These are phyloP conservation scores for Saturnia pavonia DNA, from an alignment of 2,888 invertebrate species.

Conservation along the genomic window DNA sequence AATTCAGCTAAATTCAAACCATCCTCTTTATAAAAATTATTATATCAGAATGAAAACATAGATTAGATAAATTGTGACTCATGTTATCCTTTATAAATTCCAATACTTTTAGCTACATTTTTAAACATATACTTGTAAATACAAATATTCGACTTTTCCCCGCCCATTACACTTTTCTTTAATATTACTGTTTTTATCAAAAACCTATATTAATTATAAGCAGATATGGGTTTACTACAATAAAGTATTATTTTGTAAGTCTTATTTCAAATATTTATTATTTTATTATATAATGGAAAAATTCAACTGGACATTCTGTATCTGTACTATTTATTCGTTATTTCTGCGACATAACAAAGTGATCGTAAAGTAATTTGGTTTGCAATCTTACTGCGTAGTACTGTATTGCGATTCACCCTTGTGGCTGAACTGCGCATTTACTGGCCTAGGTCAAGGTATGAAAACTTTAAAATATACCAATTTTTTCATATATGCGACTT, in stretches of 20 bases:
- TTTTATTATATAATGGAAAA: neutral
- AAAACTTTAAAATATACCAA: neutral
- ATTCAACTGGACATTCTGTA: neutral
- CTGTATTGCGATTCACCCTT: slow-evolving; percentile 17
- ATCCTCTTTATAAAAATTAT: too few species aligned
- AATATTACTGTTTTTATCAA: too few species aligned
- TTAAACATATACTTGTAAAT: too few species aligned
- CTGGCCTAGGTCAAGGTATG: slow-evolving; percentile 23
- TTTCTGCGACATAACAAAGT: slow-evolving; percentile 15
- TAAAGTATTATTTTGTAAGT: neutral
- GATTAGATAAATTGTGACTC: too few species aligned
- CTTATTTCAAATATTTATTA: neutral
- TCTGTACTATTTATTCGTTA: neutral
- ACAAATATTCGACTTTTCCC: too few species aligned
- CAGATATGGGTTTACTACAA: too few species aligned
- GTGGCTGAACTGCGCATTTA: slow-evolving; percentile 20
- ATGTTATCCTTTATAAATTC: too few species aligned
- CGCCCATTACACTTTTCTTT: too few species aligned
- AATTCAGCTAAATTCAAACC: too few species aligned
- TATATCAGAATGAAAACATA: too few species aligned
- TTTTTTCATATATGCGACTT: neutral
- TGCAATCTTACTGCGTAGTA: slow-evolving; percentile 22
- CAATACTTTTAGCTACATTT: too few species aligned
- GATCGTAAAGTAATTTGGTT: slow-evolving; percentile 16
- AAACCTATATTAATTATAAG: too few species aligned